Base-by-base conservation (phyloP, 2,888 invertebrate genomes). In the Eilema caniola region DNA sequence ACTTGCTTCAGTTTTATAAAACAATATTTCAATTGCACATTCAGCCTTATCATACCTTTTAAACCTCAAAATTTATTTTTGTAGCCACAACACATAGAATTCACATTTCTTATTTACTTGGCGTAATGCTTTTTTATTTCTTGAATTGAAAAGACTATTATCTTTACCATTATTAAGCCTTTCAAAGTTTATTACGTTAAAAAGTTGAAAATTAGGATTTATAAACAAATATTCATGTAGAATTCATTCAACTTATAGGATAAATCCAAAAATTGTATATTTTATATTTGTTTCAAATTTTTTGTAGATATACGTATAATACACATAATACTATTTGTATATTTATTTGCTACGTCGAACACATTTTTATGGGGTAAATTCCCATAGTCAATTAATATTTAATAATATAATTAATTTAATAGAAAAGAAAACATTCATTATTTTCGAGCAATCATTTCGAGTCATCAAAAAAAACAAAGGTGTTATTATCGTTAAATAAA, bases 301-400 rank as follows among this genome's bases (percentile, higher is more conserved):
- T 64, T 72, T 65, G 77, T 74, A 69, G 72, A 75, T 74, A 67
- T 72, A 79, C 66, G 65, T 79, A 81, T 79, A 75, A 78, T 78
- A 74, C 77, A 80, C 74, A 77, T 73, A 69, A 79, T 73, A 79
- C 73, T 72, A 77, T 68, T 74, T 77, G 75, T 85, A 83, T 76
- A 84, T 78, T 70, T 76, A 80, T 75, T 77, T 72, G 64, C 73
- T 80, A 82, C 76, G 77, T 62, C 79, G 84, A 85, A 84, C 86
- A 85, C 86, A 83, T 84, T 66, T 12, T 69, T 62, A 81, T 69
- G 79, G 83, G 85, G 68, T 70, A 79, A 81, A 72, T 60, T 81
- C 85, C 85, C 86, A 74, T 63, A 69, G 76, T 80, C 74, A 70
- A 72, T 59, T 62, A 8, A 7, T 33, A 33, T 3, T 37, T 12